Base-by-base conservation (phyloP, 1,140 invertebrate genomes). In the Cydia pomonella region DNA sequence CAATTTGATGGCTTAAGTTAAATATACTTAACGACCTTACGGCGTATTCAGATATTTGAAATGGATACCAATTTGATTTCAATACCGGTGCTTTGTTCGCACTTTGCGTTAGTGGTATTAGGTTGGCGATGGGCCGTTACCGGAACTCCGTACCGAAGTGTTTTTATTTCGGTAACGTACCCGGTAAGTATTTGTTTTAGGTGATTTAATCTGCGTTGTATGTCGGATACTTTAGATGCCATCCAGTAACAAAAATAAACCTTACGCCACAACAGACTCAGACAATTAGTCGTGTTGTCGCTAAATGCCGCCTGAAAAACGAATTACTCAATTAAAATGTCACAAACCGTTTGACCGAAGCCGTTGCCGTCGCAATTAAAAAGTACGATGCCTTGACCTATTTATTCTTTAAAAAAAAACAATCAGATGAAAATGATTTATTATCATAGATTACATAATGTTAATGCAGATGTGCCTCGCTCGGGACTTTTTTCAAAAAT, bases 291-390 rank as follows among this genome's bases (percentile, higher is more conserved):
- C 9, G 53, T 23, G 53, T 59, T 59, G 23, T 12, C n/a, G 5
- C 18, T 59, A 59, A 59, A 23, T 23, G 53, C 18, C 3, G 50
- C 9, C 53, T 23, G 23, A 59, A 53, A 59, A 59, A 59, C 53
- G 9, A 59, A 59, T 59, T 23, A 59, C 18, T 23, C 53, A 59
- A 59, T 59, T 59, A 59, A 59, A 23, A 21, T 59, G 21, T 59
- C 21, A 59, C 21, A 59, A 23, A 23, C 53, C 53, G 53, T 59
- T 59, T 59, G 53, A 23, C 21, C n/a, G 21, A 59, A 59, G 21
- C 53, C 53, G 53, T 10, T 18, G 50, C 21, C 21, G 18, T 23
- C 5, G 16, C 53, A 59, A 59, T 59, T 59, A 59, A 59, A 23
- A 59, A 21, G 53, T 12, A 59, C 6, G 50, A 16, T 13, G 10